Evolutionary conservation across 2,888 invertebrate genomes (phyloP).

Genomic region (Melieria picta): DNA sequence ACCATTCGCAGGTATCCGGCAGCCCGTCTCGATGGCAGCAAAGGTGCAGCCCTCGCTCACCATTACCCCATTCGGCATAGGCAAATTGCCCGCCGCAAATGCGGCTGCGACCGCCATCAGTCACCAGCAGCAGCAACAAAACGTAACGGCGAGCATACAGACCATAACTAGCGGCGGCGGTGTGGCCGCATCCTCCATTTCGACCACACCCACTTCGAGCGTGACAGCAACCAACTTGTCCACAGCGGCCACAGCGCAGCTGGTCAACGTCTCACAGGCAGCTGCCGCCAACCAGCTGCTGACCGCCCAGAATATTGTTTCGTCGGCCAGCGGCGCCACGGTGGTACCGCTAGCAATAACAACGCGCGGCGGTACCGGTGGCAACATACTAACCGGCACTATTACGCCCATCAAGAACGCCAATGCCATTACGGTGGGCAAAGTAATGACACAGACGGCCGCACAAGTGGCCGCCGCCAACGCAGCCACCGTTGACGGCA

Average conservation of each 20-base stretch:
- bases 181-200: conserved; percentile 27
- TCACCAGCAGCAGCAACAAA: conserved; percentile 46
- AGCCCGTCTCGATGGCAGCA: conserved; percentile 62
- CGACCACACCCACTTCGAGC: conserved; percentile 36
- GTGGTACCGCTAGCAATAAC: conserved; percentile 63
- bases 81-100: conserved; percentile 54
- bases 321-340: conserved; percentile 56
- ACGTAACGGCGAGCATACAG: conserved; percentile 54
- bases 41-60: conserved; percentile 65
- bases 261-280: conserved; percentile 55
- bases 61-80: conserved; percentile 63
- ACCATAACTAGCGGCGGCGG: conserved; percentile 40
- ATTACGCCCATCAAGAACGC: conserved; percentile 62
- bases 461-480: conserved; percentile 19
- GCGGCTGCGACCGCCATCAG: conserved; percentile 29
- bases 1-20: conserved; percentile 54
- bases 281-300: conserved; percentile 48
- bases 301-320: conserved; percentile 50
- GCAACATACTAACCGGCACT: conserved; percentile 62
- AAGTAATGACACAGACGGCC: conserved; percentile 59
- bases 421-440: conserved; percentile 61
- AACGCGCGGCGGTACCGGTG: conserved; percentile 51
- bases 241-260: conserved; percentile 48
- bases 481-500: conserved; percentile 25
- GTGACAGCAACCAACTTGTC: conserved; percentile 49